Evolutionary conservation across 2,797 vertebrate genomes (phyloP), one percentile per base, ranked within the genome.

Genomic region (Pseudochaenichthys georgianus): DNA sequence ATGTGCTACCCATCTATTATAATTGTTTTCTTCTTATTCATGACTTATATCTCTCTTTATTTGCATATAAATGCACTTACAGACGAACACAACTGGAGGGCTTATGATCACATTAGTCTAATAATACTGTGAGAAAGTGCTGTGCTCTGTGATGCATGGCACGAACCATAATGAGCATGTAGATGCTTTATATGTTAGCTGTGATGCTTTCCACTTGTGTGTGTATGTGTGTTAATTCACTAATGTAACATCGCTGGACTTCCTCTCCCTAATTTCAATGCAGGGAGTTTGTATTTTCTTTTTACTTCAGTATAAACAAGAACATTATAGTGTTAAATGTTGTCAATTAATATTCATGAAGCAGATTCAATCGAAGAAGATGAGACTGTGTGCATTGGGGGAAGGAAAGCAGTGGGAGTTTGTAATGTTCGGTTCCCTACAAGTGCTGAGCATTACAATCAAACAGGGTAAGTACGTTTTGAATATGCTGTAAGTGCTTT

Each of bases 311-410:
- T 58, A 50, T 76, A 90, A 85, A 80, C 63, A 77, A 67, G 51
- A 71, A 46, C 68, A 73, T 81, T 72, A 75, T 12, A 19, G 61
- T 66, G 46, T 78, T 84, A 59, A 73, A 75, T 73, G 47, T 50
- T 55, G 38, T 38, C 46, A 54, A 11, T 64, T 45, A 72, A 55
- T 73, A 63, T 67, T 83, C 6, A 63, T 42, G 13, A 5, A 66
- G 57, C 69, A 13, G 52, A 42, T 70, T 73, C 50, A 57, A 64
- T 57, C 38, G 42, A 64, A 42, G 64, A 65, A 62, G 61, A 67
- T 75, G 38, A 47, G 68, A 73, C 54, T 45, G 53, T 69, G 51
- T 77, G 55, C 63, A 59, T 15, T 45, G 19, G 21, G 23, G 13
- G 23, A 53, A 70, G 48, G 48, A 55, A 63, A 65, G 68, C 55